phyloP scores from a whole-genome alignment of 2,888 invertebrate genomes.

The Oxystoma pomonae region DNA sequence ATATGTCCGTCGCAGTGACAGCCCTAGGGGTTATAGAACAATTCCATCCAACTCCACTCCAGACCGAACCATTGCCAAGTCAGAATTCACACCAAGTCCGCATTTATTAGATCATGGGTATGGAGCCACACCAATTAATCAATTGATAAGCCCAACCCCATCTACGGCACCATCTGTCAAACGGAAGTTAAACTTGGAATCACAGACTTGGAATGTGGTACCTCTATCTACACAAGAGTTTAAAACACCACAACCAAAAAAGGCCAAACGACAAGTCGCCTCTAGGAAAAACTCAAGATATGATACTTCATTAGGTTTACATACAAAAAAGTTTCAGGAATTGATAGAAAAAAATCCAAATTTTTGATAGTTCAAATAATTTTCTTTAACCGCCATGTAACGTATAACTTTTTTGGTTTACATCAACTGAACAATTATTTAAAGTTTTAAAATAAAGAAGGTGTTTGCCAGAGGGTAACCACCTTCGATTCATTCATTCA shows the following conservation, averaged over 20 bases:
- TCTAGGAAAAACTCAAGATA: constrained; percentile 55
- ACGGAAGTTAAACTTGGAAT: constrained; percentile 64
- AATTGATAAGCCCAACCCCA: constrained; percentile 51
- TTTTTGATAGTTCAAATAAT: too few species aligned
- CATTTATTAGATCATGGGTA: constrained; percentile 85
- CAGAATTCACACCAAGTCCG: constrained; percentile 59
- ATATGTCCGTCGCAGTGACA: constrained; percentile 18
- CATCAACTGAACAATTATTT: too few species aligned
- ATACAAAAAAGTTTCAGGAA: constrained; percentile 93
- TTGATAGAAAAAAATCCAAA: constrained; percentile 83
- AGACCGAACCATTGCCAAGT: constrained; percentile 51
- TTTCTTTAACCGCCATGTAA: too few species aligned
- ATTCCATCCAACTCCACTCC: constrained; percentile 40
- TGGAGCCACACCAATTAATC: constrained; percentile 74
- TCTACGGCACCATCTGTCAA: constrained; percentile 31
- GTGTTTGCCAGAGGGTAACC: too few species aligned
- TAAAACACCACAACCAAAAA: constrained; percentile 49
- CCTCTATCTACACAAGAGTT: constrained; percentile 59
- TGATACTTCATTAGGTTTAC: constrained; percentile 91
- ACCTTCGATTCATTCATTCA: too few species aligned
- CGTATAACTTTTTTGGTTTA: too few species aligned
- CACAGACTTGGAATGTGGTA: constrained; percentile 51
- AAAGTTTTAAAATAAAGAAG: too few species aligned
- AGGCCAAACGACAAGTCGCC: constrained; percentile 33
- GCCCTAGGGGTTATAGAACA: constrained; percentile 19